phyloP scores from a whole-genome alignment of 2,113 vertebrate genomes.

The Aythya baeri region DNA sequence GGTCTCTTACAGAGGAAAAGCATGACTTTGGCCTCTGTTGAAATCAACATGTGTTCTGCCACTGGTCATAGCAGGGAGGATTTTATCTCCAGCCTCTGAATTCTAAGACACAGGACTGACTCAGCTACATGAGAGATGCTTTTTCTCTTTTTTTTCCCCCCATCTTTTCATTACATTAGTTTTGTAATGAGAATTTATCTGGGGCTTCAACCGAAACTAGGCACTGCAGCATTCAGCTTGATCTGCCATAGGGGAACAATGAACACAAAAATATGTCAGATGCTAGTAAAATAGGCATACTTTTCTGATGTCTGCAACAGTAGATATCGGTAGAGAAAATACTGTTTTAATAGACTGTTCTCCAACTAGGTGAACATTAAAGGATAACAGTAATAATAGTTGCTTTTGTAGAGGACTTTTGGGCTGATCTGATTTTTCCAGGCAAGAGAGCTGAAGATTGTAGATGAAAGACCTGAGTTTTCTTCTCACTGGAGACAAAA shows the following conservation, averaged over 20 bases:
- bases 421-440: slow-evolving; percentile 51
- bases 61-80: slow-evolving; percentile 19
- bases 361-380: slow-evolving; percentile 49
- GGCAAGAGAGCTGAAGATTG: slow-evolving; percentile 44
- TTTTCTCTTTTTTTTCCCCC: neutral
- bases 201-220: slow-evolving; percentile 20
- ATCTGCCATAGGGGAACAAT: slow-evolving; percentile 37
- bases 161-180: slow-evolving; percentile 20
- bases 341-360: slow-evolving; percentile 37
- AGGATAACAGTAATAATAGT: slow-evolving; percentile 45
- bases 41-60: slow-evolving; percentile 27
- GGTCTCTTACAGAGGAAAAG: neutral
- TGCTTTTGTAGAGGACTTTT: slow-evolving; percentile 42
- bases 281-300: slow-evolving; percentile 49
- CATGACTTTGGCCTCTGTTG: neutral
- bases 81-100: slow-evolving; percentile 24
- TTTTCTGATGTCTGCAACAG: slow-evolving; percentile 12
- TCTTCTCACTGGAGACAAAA: slow-evolving; percentile 54
- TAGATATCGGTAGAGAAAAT: slow-evolving; percentile 40
- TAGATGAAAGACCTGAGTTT: slow-evolving; percentile 43
- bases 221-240: neutral
- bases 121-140: neutral
- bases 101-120: slow-evolving; percentile 32
- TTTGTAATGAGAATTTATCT: slow-evolving; percentile 43
- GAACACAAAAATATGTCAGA: slow-evolving; percentile 52